Evolutionary conservation across 2,888 invertebrate genomes (phyloP).

Genomic region (Onthophagus sagittarius): DNA sequence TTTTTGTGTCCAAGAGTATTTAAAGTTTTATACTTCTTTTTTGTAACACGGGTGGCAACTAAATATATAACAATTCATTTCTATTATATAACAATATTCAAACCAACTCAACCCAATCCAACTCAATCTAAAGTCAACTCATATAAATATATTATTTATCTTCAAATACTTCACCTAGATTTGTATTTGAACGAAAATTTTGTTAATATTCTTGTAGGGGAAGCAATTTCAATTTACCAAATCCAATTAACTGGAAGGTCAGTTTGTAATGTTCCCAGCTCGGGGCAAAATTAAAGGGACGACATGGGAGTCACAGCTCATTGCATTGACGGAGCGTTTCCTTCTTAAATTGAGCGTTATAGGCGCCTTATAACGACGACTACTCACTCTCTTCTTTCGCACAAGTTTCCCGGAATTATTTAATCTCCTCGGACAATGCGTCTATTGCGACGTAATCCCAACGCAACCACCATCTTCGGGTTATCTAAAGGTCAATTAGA

Average conservation of each 20-base stretch:
- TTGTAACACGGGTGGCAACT: background rate
- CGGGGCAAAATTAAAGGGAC: background rate
- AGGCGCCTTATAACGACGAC: constrained; percentile 6
- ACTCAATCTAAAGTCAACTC: too few species aligned
- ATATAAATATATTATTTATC: too few species aligned
- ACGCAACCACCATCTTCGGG: background rate
- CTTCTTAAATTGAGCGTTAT: constrained; percentile 1
- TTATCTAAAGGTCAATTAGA: background rate
- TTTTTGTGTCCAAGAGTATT: background rate
- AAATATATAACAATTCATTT: background rate
- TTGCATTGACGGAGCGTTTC: constrained; percentile 7
- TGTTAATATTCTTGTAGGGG: background rate
- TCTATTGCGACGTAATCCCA: background rate
- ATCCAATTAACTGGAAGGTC: constrained; percentile 2
- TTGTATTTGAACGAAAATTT: background rate
- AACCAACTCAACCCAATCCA: too few species aligned
- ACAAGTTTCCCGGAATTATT: background rate
- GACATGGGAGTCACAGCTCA: background rate
- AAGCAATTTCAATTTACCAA: background rate
- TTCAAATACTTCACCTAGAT: background rate
- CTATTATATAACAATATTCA: background rate
- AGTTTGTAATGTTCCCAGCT: background rate
- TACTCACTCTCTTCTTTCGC: background rate
- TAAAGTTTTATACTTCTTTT: background rate
- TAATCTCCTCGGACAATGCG: constrained; percentile 4